These are phyloP conservation scores for Deilephila porcellus DNA, from an alignment of 2,888 invertebrate genomes.

Conservation along the genomic window DNA sequence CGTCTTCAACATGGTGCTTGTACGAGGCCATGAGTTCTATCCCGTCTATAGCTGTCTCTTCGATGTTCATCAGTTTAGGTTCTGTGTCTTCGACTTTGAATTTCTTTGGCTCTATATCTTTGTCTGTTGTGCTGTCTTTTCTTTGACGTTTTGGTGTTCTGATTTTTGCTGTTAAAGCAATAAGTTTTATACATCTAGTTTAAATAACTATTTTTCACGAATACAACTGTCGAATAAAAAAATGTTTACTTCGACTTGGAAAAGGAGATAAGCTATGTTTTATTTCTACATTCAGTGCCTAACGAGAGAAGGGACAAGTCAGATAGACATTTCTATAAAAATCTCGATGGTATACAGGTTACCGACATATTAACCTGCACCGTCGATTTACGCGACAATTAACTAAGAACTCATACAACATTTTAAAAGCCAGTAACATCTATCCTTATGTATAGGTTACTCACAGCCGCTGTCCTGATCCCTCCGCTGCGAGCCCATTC, in stretches of 20 bases:
- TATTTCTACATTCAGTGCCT: too few relatives aligned
- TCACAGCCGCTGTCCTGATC: slow-evolving; percentile 55
- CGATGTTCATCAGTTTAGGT: slow-evolving; percentile 69
- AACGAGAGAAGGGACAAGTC: too few relatives aligned
- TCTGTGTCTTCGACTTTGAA: slow-evolving; percentile 67
- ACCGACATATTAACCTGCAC: not conserved
- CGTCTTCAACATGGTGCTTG: slow-evolving; percentile 69
- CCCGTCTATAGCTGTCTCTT: slow-evolving; percentile 81
- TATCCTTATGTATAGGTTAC: not conserved
- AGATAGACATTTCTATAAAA: too few relatives aligned
- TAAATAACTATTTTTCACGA: too few relatives aligned
- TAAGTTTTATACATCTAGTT: not conserved
- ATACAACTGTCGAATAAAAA: too few relatives aligned
- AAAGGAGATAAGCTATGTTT: too few relatives aligned
- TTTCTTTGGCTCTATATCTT: slow-evolving; percentile 72
- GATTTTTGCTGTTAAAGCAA: slow-evolving; percentile 64
- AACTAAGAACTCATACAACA: not conserved
- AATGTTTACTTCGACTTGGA: too few relatives aligned
- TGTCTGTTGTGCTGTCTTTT: slow-evolving; percentile 85
- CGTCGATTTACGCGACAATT: not conserved
- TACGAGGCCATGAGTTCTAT: slow-evolving; percentile 79
- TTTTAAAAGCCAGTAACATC: too few relatives aligned
- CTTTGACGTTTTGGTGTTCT: slow-evolving; percentile 81
- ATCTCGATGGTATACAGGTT: not conserved
- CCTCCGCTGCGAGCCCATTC: slow-evolving; percentile 80